Evolutionary conservation across 2,113 vertebrate genomes (phyloP).

Genomic region (Pimephales promelas): DNA sequence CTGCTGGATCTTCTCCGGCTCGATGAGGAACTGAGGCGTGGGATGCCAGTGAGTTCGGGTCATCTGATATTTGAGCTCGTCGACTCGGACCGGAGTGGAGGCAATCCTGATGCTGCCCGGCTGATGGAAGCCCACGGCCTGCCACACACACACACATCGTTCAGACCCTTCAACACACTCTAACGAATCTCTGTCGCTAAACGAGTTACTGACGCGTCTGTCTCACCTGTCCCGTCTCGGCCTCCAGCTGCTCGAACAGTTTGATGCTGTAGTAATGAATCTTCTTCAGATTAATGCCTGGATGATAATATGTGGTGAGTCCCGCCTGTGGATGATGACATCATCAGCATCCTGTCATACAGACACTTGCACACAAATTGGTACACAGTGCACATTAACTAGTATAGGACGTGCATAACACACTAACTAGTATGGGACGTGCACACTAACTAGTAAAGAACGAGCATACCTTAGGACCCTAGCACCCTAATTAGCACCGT

Average conservation of each 20-base stretch:
- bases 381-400: too few relatives aligned
- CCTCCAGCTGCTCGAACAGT: slow-evolving; percentile 90
- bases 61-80: slow-evolving; percentile 98
- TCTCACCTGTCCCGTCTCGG: slow-evolving; percentile 93
- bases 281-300: slow-evolving; percentile 97
- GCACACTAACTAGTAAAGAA: too few relatives aligned
- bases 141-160: not conserved
- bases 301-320: slow-evolving; percentile 95
- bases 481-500: too few relatives aligned
- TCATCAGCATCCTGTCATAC: not conserved
- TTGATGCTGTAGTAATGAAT: slow-evolving; percentile 95
- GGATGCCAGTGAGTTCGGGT: slow-evolving; percentile 88
- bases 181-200: not conserved
- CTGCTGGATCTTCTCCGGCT: slow-evolving; percentile 87
- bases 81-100: slow-evolving; percentile 85
- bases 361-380: not conserved
- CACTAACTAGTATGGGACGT: too few relatives aligned
- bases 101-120: slow-evolving; percentile 95
- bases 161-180: not conserved
- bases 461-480: too few relatives aligned
- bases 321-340: slow-evolving; percentile 82
- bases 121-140: slow-evolving; percentile 94
- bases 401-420: too few relatives aligned
- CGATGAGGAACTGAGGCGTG: slow-evolving; percentile 85
- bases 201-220: slow-evolving; percentile 31